Evolutionary conservation across 2,888 invertebrate species (phyloP).

Genomic region (Parnassius smintheus): DNA sequence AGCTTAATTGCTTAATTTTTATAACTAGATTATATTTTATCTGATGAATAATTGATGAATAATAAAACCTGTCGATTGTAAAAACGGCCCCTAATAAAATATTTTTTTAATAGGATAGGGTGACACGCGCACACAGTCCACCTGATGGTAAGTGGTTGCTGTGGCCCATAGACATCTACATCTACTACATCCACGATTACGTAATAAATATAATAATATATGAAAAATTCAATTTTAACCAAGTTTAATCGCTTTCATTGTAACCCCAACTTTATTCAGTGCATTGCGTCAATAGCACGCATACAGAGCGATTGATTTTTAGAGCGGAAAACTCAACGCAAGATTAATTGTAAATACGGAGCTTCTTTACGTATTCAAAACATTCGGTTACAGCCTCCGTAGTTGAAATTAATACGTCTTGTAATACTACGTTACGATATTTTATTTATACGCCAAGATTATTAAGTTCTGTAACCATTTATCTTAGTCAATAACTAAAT

Average conservation of each 20-base stretch:
- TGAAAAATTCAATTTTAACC: neutral
- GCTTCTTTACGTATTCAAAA: neutral
- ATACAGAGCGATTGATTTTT: constrained; percentile 58
- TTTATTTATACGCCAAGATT: constrained; percentile 8
- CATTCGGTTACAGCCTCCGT: constrained; percentile 1
- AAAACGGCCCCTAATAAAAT: too few relatives aligned
- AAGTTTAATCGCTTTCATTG: constrained; percentile 35
- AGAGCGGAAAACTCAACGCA: constrained; percentile 64
- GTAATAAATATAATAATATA: too few relatives aligned
- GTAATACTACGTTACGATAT: constrained; percentile 16
- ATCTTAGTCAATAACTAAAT: constrained; percentile 17
- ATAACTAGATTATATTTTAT: too few relatives aligned
- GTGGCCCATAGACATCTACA: too few relatives aligned
- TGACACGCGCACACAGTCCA: too few relatives aligned
- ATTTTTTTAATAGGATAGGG: too few relatives aligned
- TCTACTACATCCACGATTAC: too few relatives aligned
- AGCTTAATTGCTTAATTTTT: too few relatives aligned
- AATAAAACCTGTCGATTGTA: too few relatives aligned
- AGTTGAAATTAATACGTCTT: constrained; percentile 4
- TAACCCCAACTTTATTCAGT: constrained; percentile 30
- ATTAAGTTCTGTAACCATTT: constrained; percentile 12
- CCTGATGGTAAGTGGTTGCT: too few relatives aligned
- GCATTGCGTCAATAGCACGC: constrained; percentile 57
- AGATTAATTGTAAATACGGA: constrained; percentile 51
- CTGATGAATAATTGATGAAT: too few relatives aligned